Evolutionary conservation across 2,797 vertebrate genomes (phyloP).

Genomic region (Takifugu rubripes): DNA sequence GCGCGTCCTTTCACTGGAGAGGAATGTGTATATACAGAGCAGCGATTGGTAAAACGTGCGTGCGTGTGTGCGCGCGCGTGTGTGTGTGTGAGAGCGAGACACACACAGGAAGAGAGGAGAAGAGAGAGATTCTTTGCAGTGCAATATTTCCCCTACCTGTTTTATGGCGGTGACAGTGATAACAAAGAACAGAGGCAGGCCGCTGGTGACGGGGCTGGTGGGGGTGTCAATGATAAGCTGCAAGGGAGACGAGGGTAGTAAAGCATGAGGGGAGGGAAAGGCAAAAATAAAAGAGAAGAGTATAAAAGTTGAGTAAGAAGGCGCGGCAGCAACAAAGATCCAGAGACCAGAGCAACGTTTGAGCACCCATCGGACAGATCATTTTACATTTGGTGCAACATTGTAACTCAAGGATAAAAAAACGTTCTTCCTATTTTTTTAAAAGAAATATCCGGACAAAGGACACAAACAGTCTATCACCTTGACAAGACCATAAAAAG

Average conservation of each 20-base stretch:
- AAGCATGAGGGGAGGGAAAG: constrained; percentile 11
- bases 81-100: too few species aligned
- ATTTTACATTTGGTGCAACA: constrained; percentile 10
- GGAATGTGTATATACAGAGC: constrained; percentile 63
- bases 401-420: not conserved
- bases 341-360: constrained; percentile 7
- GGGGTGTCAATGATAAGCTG: constrained; percentile 98
- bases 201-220: constrained; percentile 96
- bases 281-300: constrained; percentile 5
- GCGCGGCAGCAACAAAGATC: constrained; percentile 21
- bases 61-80: not conserved
- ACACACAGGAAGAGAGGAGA: too few species aligned
- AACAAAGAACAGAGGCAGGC: constrained; percentile 95
- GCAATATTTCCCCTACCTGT: constrained; percentile 78
- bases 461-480: not conserved
- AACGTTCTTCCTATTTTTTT: too few species aligned
- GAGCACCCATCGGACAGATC: not conserved
- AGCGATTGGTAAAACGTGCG: constrained; percentile 20
- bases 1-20: constrained; percentile 55
- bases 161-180: constrained; percentile 98
- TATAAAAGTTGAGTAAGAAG: constrained; percentile 40
- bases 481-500: too few species aligned
- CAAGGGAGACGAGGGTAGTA: constrained; percentile 18
- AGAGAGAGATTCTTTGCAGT: not conserved
- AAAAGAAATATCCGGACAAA: constrained; percentile 1